Base-by-base conservation (phyloP, 2,113 vertebrate species). In the Nothoprocta pentlandii region DNA sequence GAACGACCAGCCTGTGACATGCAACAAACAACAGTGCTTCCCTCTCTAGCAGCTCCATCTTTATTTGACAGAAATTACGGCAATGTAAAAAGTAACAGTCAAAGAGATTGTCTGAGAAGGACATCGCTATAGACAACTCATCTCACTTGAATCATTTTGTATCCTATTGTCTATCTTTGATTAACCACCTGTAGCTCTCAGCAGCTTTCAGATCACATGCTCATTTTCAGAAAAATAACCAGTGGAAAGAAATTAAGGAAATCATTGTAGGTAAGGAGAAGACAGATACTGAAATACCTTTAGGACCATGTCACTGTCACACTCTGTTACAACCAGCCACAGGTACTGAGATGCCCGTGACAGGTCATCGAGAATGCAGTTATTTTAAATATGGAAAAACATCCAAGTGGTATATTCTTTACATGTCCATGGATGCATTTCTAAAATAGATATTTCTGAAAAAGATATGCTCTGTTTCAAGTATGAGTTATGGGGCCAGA, bases 401-500 rank as follows among this genome's bases (percentile, higher is more conserved):
- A 17, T 53, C 32, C 22, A 70, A 77, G 53, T 78, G 68, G 47
- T 34, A 87, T 54, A 87, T 87, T 30, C 19, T 77, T 96, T 86
- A 85, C 20, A 23, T 19, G 21, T 85, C 73, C 61, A 67, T 1
- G 4, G 79, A 83, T 78, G 42, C 76, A 30, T 91, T 95, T 95
- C 51, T 93, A 30, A 39, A 71, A 53, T 39, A 53, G 34, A 26
- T 71, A 71, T 53, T 71, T 71, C 47, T 71, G 79, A 93, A 96
- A 87, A 86, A 30, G 71, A 83, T 78, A 91, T 63, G 42, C 28
- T 0, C 1, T 85, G 73, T 85, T 95, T 94, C 87, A 95, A 90
- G 79, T 59, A 87, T 94, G 94, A 95, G 64, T 95, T 94, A 90
- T 71, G 71, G 73, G 76, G 61, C 91, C 94, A 94, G 94, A 90